phyloP scores from a whole-genome alignment of 1,140 invertebrate genomes.

The Dendrolimus punctatus region DNA sequence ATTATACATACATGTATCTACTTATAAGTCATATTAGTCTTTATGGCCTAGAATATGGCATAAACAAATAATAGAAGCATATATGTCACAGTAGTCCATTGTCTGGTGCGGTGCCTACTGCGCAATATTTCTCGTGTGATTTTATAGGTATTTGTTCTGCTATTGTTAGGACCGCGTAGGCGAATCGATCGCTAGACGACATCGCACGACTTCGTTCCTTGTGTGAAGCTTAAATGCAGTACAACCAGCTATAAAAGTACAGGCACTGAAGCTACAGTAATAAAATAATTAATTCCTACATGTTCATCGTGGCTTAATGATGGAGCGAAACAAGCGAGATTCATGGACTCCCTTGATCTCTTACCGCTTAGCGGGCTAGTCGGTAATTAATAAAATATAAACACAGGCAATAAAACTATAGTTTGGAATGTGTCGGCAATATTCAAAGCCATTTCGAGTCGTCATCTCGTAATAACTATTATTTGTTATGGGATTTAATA shows the following conservation, averaged over 20 bases:
- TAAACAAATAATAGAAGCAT: slow-evolving; percentile 3
- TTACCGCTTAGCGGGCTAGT: slow-evolving; percentile 15
- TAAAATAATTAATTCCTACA: not conserved
- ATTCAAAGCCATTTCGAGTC: slow-evolving; percentile 54
- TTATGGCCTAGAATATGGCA: too few species aligned
- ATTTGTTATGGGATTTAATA: slow-evolving; percentile 68
- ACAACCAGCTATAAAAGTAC: not conserved
- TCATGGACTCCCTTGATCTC: slow-evolving; percentile 19
- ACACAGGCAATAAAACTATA: slow-evolving; percentile 55
- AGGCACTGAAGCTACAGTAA: not conserved
- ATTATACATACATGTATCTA: slow-evolving; percentile 1
- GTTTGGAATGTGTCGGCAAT: slow-evolving; percentile 50
- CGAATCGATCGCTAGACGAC: slow-evolving; percentile 27
- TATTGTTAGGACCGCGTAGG: slow-evolving; percentile 32
- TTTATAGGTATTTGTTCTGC: slow-evolving; percentile 18
- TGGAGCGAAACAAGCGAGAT: slow-evolving; percentile 2
- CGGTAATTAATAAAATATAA: slow-evolving; percentile 38
- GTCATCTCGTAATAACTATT: slow-evolving; percentile 66
- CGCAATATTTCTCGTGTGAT: slow-evolving; percentile 24
- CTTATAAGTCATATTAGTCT: not conserved
- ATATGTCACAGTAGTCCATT: slow-evolving; percentile 31
- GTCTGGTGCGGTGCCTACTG: slow-evolving; percentile 35
- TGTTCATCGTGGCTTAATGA: slow-evolving; percentile 4
- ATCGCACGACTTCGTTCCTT: not conserved
- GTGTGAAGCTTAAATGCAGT: not conserved